A percentile compares a stretch with the other conserved stretches of the same genome.
phyloP scores from a whole-genome alignment of 2,113 vertebrate species.

The Pelvicachromis taeniatus region DNA sequence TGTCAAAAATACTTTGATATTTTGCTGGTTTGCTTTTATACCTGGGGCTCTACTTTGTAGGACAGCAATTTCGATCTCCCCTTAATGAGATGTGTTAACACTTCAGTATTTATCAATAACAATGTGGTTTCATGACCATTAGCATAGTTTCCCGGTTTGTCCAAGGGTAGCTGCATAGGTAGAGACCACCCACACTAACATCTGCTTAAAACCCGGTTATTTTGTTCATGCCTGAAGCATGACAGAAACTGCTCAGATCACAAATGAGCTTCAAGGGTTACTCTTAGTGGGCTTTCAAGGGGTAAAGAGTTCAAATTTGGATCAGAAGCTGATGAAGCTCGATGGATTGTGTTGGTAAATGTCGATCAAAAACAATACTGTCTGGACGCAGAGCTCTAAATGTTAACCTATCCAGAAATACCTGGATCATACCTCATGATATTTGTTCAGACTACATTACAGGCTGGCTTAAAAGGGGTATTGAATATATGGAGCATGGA shows the following conservation, averaged over 20 bases:
- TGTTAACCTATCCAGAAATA: neutral
- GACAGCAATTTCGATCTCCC: neutral
- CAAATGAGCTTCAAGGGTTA: neutral
- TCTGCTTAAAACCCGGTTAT: neutral
- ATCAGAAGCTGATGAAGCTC: neutral
- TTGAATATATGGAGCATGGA: neutral
- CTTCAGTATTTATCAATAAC: neutral
- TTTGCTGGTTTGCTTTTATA: neutral
- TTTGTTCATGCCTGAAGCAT: neutral
- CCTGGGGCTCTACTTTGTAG: neutral
- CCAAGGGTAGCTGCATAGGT: neutral
- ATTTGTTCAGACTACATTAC: neutral
- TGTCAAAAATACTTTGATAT: neutral
- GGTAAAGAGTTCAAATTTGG: neutral
- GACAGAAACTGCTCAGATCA: neutral
- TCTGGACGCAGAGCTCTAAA: neutral
- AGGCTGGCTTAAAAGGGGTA: neutral
- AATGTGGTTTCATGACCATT: neutral
- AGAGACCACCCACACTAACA: neutral
- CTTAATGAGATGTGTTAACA: neutral
- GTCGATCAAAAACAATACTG: neutral
- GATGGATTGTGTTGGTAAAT: neutral
- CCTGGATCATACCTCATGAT: neutral
- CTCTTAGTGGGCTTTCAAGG: neutral
- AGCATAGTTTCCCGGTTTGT: neutral